Percentiles rank a stretch among this genome's conserved stretches.
Conservation (phyloP, 92 coral and sea anemone genomes). For the Porites lobata region DNA sequence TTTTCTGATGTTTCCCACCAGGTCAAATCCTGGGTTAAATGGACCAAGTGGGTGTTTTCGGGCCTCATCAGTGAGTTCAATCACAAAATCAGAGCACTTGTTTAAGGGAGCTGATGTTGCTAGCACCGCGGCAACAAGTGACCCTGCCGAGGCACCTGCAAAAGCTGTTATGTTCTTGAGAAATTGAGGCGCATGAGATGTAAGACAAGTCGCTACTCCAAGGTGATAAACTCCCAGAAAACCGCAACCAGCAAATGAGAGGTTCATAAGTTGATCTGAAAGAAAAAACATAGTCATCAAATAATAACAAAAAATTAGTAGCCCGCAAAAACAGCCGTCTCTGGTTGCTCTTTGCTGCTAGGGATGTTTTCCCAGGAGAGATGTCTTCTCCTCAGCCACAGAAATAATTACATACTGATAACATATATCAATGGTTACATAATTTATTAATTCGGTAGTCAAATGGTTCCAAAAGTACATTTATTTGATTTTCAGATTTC, state of each 20-base stretch:
- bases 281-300: neutral
- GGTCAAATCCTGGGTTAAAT: constrained; percentile 93
- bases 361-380: no score
- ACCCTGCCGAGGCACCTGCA: constrained; percentile 99
- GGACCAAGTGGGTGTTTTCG: constrained; percentile 91
- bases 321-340: no score
- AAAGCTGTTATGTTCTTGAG: constrained; percentile 83
- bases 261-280: constrained; percentile 69
- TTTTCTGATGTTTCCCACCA: constrained; percentile 77
- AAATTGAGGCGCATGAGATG: constrained; percentile 86
- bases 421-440: no score
- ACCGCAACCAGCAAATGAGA: constrained; percentile 99
- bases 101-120: constrained; percentile 92
- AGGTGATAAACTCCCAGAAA: constrained; percentile 96
- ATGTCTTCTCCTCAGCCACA: no score
- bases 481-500: no score
- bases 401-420: no score
- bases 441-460: no score
- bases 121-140: constrained; percentile 92
- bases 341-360: no score
- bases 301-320: no score
- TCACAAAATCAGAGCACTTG: constrained; percentile 79
- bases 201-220: constrained; percentile 89
- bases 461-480: no score
- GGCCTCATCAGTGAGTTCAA: constrained; percentile 85